Percentiles rank a stretch among this genome's conserved stretches.
Conservation (phyloP, 2,113 vertebrate species). For the Sinocyclocheilus rhinocerous region DNA sequence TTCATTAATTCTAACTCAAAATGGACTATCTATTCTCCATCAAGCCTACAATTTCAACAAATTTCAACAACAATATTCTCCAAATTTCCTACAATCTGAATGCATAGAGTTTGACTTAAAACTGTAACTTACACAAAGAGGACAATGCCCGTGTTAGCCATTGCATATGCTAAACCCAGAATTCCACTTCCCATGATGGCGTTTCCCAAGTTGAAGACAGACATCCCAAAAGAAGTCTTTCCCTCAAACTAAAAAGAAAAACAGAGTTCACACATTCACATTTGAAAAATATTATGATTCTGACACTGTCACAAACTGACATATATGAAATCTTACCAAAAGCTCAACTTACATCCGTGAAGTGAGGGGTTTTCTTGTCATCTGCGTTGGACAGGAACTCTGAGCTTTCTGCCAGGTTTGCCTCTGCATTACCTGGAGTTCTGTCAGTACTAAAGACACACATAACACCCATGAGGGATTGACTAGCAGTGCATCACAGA, state of each 20-base stretch:
- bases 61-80: too few species aligned
- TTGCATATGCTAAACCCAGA: constrained; percentile 92
- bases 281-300: not conserved
- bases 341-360: constrained; percentile 83
- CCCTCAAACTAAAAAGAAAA: constrained; percentile 87
- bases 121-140: constrained; percentile 90
- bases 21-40: not conserved
- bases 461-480: not conserved
- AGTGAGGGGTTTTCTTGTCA: constrained; percentile 86
- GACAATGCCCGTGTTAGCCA: constrained; percentile 95
- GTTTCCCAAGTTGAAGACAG: constrained; percentile 97
- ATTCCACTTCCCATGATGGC: constrained; percentile 99
- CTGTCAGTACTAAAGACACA: constrained; percentile 71
- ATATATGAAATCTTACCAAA: not conserved
- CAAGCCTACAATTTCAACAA: too few species aligned
- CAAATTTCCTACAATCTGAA: not conserved
- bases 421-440: constrained; percentile 75
- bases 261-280: not conserved
- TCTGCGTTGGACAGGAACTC: constrained; percentile 82
- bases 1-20: not conserved
- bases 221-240: constrained; percentile 97
- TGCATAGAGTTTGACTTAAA: not conserved
- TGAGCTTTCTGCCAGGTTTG: constrained; percentile 76
- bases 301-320: not conserved
- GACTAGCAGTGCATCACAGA: not conserved